Evolutionary conservation across 2,888 invertebrate genomes (phyloP).

Genomic region (Alsophila aescularia): DNA sequence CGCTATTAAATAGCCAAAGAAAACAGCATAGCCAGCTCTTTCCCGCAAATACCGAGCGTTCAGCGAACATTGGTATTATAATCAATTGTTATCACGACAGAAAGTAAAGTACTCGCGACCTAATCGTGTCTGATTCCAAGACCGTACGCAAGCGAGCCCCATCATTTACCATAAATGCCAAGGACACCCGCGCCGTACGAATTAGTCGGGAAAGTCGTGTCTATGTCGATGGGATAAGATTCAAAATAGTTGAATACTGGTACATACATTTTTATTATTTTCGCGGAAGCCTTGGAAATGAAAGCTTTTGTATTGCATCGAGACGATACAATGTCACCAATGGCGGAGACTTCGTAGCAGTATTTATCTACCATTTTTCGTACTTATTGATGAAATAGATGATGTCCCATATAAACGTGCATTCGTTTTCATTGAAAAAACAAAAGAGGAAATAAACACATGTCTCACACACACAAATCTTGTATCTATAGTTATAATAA

Average conservation of each 20-base stretch:
- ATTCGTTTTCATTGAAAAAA: too few species aligned
- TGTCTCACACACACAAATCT: too few species aligned
- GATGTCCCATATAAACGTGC: too few species aligned
- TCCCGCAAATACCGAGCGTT: not conserved
- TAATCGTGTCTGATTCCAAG: slow-evolving; percentile 21
- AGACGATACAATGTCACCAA: not conserved
- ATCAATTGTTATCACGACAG: slow-evolving; percentile 17
- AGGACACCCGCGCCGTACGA: slow-evolving; percentile 7
- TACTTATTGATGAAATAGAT: too few species aligned
- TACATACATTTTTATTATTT: not conserved
- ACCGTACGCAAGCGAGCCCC: slow-evolving; percentile 6
- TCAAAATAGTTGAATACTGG: not conserved
- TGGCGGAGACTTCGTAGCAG: too few species aligned
- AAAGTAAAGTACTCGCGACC: slow-evolving; percentile 13
- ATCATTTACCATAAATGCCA: slow-evolving; percentile 30
- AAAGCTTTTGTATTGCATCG: slow-evolving; percentile 6
- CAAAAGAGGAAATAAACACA: too few species aligned
- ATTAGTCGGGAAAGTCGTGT: not conserved
- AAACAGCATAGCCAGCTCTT: not conserved
- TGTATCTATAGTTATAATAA: too few species aligned
- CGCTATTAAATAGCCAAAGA: not conserved
- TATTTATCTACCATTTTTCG: too few species aligned
- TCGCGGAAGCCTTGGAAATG: slow-evolving; percentile 10
- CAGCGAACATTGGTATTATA: slow-evolving; percentile 6
- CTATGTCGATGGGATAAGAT: not conserved